Evolutionary conservation across 2,797 vertebrate genomes (phyloP).

Genomic region (Dryobates pubescens): DNA sequence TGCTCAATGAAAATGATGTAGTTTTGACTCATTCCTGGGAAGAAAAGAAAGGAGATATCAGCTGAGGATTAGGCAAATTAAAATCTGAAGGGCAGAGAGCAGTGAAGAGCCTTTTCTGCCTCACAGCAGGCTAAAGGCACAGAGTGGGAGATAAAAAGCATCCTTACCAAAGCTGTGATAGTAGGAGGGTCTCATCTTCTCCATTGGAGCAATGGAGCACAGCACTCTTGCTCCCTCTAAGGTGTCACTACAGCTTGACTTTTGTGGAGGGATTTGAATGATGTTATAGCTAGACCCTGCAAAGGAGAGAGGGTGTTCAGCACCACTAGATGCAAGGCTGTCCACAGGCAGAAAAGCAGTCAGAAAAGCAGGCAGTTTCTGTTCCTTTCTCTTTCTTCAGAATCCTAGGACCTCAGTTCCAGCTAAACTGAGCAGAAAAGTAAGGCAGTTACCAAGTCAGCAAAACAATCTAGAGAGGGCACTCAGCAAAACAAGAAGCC

Average conservation of each 20-base stretch:
- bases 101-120: neutral
- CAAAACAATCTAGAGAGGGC: neutral
- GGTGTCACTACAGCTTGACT: slow-evolving; percentile 67
- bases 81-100: neutral
- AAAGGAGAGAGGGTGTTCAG: slow-evolving; percentile 4
- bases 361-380: neutral
- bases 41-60: neutral
- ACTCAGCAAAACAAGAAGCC: neutral
- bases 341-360: neutral
- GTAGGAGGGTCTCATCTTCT: slow-evolving; percentile 87
- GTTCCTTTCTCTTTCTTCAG: neutral
- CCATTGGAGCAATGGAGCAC: slow-evolving; percentile 83
- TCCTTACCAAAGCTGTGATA: slow-evolving; percentile 94
- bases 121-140: neutral
- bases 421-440: neutral
- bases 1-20: slow-evolving; percentile 94
- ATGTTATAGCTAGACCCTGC: slow-evolving; percentile 90
- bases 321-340: neutral
- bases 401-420: neutral
- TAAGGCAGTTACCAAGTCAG: neutral
- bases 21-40: slow-evolving; percentile 92
- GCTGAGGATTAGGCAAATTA: neutral
- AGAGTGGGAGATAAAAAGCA: neutral
- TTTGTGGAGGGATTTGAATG: slow-evolving; percentile 85
- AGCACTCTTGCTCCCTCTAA: slow-evolving; percentile 86